A percentile compares a stretch with the other conserved stretches of the same genome.
These are phyloP conservation scores for Paramisgurnus dabryanus DNA, from an alignment of 2,113 vertebrate genomes.

Conservation along the genomic window DNA sequence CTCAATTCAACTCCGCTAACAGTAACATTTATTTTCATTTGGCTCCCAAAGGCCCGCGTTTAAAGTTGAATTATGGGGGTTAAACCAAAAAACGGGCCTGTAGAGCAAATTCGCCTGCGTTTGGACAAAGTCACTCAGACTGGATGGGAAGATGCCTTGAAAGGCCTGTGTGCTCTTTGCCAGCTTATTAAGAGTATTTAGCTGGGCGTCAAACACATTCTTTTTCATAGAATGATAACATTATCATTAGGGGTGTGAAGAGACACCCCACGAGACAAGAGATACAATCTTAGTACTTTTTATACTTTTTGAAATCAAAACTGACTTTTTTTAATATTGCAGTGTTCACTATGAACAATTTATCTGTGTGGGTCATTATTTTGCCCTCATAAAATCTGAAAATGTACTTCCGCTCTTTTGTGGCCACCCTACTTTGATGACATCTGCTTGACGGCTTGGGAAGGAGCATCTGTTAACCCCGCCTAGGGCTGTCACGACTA, in stretches of 20 bases:
- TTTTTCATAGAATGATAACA: constrained; percentile 45
- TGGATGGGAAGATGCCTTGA: constrained; percentile 24
- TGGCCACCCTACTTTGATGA: no score
- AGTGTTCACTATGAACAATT: no score
- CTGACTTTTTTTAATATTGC: no score
- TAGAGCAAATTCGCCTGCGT: constrained; percentile 16
- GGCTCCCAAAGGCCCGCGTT: constrained; percentile 26
- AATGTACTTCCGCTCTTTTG: no score
- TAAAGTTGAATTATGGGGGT: constrained; percentile 43
- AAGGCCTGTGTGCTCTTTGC: constrained; percentile 35
- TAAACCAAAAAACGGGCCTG: constrained; percentile 11
- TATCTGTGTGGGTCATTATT: no score
- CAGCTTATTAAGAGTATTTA: constrained; percentile 30
- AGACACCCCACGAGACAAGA: no score
- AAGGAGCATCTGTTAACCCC: no score
- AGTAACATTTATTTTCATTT: constrained; percentile 43
- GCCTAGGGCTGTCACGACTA: no score
- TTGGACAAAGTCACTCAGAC: neutral
- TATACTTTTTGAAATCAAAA: no score
- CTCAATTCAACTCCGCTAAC: constrained; percentile 15
- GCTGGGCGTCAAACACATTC: constrained; percentile 27
- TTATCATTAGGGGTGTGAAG: neutral
- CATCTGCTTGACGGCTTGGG: no score
- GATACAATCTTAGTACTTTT: no score
- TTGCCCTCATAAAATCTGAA: no score